Percentiles rank a stretch among this genome's conserved stretches.
These are phyloP conservation scores for Drosophila ezoana DNA, from an alignment of 2,888 invertebrate genomes.

Conservation along the genomic window DNA sequence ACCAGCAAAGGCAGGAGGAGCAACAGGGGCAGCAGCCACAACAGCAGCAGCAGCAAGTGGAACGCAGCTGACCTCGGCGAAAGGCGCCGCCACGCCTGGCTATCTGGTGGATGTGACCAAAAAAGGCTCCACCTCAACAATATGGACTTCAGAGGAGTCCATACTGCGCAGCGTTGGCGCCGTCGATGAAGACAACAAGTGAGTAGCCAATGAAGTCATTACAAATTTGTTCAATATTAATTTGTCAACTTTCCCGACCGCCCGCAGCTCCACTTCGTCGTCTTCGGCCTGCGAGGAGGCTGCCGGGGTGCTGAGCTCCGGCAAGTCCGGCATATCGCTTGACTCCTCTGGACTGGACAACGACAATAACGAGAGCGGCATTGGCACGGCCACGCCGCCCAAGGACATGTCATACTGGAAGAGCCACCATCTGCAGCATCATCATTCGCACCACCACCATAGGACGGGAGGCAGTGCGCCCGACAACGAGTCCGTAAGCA, in stretches of 20 bases:
- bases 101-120: constrained; percentile 83
- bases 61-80: constrained; percentile 59
- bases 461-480: constrained; percentile 51
- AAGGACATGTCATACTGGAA: constrained; percentile 84
- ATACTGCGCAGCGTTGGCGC: constrained; percentile 84
- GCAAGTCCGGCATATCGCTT: constrained; percentile 84
- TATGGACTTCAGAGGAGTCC: constrained; percentile 85
- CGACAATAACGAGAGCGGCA: constrained; percentile 84
- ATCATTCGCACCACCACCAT: constrained; percentile 65
- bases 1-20: constrained; percentile 41
- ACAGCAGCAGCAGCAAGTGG: constrained; percentile 33
- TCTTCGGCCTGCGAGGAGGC: constrained; percentile 85
- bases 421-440: constrained; percentile 70
- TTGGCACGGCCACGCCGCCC: constrained; percentile 84
- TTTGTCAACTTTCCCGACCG: constrained; percentile 18
- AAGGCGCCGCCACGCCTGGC: constrained; percentile 63
- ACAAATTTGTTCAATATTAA: constrained; percentile 25
- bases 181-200: constrained; percentile 85
- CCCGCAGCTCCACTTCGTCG: constrained; percentile 83
- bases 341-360: constrained; percentile 84
- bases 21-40: neutral
- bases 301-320: constrained; percentile 83
- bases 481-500: constrained; percentile 83
- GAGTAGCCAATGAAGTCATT: constrained; percentile 61
- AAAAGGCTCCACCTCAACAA: constrained; percentile 85